A percentile compares a stretch with the other conserved stretches of the same genome.
Evolutionary conservation across 1,140 invertebrate species (phyloP).

Genomic region (Heliothis subflexa): DNA sequence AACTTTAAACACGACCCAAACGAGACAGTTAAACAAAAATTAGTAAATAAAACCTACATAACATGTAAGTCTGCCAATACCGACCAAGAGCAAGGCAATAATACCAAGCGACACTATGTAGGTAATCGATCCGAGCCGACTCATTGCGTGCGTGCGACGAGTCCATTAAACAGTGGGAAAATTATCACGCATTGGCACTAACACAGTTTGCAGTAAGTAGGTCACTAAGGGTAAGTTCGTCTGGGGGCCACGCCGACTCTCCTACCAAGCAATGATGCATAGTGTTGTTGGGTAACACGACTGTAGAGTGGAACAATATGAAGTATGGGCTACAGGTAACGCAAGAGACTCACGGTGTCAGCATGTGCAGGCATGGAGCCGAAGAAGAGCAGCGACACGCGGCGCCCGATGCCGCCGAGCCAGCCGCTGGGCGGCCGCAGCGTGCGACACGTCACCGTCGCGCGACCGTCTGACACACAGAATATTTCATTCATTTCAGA

Average conservation of each 20-base stretch:
- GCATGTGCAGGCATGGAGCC: slow-evolving; percentile 91
- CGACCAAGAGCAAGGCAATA: too few relatives aligned
- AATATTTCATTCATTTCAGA: too few relatives aligned
- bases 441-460: slow-evolving; percentile 89
- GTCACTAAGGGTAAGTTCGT: too few relatives aligned
- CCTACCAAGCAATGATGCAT: too few relatives aligned
- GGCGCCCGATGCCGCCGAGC: slow-evolving; percentile 94
- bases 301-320: too few relatives aligned
- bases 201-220: too few relatives aligned
- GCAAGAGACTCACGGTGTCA: slow-evolving; percentile 90
- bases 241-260: too few relatives aligned
- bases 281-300: too few relatives aligned
- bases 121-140: not conserved
- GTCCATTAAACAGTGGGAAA: too few relatives aligned
- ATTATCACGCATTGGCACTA: too few relatives aligned
- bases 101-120: not conserved
- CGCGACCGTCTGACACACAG: slow-evolving; percentile 85
- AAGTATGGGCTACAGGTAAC: not conserved
- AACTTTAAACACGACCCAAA: not conserved
- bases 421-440: slow-evolving; percentile 93
- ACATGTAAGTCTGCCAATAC: too few relatives aligned
- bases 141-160: too few relatives aligned
- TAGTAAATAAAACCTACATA: not conserved
- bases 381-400: slow-evolving; percentile 95
- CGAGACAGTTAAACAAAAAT: not conserved